Percentiles rank a stretch among this genome's conserved stretches.
phyloP scores from a whole-genome alignment of 2,113 vertebrate species.

The Equus przewalskii region DNA sequence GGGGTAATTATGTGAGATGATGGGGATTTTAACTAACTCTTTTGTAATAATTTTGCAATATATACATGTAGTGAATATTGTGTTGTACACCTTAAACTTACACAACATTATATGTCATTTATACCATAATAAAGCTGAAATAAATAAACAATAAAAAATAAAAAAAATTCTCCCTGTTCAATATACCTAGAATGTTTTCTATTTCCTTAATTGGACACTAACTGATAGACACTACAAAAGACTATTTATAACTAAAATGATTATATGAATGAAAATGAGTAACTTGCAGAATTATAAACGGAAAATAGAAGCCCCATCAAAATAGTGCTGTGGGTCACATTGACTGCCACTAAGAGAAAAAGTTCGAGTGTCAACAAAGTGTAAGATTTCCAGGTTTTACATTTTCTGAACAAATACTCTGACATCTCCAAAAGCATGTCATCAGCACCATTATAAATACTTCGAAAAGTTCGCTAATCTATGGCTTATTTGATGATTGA shows the following conservation, averaged over 20 bases:
- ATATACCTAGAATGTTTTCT: not conserved
- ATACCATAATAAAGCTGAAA: too few relatives aligned
- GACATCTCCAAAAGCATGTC: not conserved
- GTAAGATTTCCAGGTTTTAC: not conserved
- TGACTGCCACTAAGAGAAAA: not conserved
- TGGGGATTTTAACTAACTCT: too few relatives aligned
- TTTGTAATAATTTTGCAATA: too few relatives aligned
- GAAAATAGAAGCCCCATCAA: not conserved
- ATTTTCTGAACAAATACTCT: not conserved
- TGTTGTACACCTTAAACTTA: too few relatives aligned
- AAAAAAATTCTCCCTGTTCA: not conserved
- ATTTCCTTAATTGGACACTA: not conserved
- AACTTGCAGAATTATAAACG: not conserved
- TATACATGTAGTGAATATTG: too few relatives aligned
- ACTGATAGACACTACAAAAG: not conserved
- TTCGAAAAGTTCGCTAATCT: not conserved
- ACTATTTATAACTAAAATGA: not conserved
- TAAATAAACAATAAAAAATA: too few relatives aligned
- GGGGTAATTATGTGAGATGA: too few relatives aligned
- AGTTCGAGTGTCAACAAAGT: not conserved
- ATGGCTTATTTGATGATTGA: not conserved
- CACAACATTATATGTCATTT: too few relatives aligned
- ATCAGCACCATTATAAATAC: not conserved
- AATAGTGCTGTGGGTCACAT: not conserved
- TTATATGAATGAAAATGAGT: not conserved